These are phyloP conservation scores for Phalacrocorax aristotelis DNA, from an alignment of 2,113 vertebrate genomes.

Conservation along the genomic window DNA sequence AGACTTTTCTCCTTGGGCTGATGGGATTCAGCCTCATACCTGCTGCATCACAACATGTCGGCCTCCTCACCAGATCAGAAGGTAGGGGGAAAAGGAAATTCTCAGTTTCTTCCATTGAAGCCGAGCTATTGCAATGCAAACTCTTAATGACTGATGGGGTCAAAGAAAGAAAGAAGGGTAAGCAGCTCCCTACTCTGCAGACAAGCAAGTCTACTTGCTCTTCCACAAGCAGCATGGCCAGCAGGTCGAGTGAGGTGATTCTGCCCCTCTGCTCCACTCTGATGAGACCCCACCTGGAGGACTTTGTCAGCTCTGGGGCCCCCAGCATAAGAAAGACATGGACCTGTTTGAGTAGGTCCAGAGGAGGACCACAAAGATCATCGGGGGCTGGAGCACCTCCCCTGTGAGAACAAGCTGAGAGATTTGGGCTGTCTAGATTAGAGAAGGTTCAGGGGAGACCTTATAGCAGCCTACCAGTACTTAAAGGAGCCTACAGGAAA, in stretches of 20 bases:
- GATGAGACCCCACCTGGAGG: neutral
- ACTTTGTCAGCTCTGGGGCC: neutral
- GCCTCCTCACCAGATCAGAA: neutral
- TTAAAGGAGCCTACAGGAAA: neutral
- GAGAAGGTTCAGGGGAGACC: neutral
- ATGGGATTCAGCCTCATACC: neutral
- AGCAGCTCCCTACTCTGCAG: neutral
- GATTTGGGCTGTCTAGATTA: neutral
- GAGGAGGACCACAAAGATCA: neutral
- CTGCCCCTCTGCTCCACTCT: neutral
- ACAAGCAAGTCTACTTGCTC: neutral
- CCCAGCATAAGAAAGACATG: neutral
- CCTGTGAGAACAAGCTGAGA: neutral
- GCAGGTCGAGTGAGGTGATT: neutral
- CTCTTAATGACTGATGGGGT: neutral
- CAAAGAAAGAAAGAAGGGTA: neutral
- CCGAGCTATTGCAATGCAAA: neutral
- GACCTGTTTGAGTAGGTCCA: neutral
- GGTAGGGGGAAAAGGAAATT: neutral
- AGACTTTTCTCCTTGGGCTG: neutral
- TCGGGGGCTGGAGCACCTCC: neutral
- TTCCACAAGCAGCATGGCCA: neutral
- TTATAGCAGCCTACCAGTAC: neutral
- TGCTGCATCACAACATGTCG: neutral
- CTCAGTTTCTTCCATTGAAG: neutral